Percentiles rank a stretch among this genome's conserved stretches.
Evolutionary conservation across 2,113 vertebrate species (phyloP).

Genomic region (Arvicanthis niloticus): DNA sequence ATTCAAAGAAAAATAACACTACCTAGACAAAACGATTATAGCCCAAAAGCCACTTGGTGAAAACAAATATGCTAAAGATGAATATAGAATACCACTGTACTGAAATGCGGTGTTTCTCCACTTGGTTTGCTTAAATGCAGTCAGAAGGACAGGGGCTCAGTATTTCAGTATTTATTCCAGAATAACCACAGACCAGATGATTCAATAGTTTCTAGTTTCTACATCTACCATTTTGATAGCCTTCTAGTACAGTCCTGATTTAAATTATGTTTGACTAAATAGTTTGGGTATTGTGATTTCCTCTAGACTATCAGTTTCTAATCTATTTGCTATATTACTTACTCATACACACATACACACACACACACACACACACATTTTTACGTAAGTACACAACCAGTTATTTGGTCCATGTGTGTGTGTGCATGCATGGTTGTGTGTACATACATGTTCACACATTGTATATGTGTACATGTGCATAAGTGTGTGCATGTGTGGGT

Average conservation of each 20-base stretch:
- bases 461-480: no score
- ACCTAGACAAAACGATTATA: background rate
- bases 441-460: no score
- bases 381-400: background rate
- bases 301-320: background rate
- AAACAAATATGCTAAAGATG: background rate
- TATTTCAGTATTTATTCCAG: background rate
- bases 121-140: background rate
- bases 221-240: background rate
- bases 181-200: background rate
- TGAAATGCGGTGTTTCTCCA: background rate
- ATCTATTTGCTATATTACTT: background rate
- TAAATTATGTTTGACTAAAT: background rate
- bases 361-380: background rate
- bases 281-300: background rate
- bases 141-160: background rate
- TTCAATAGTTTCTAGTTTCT: background rate
- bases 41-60: background rate
- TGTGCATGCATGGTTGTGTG: background rate
- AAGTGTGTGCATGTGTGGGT: no score
- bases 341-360: background rate
- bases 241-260: background rate
- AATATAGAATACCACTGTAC: background rate
- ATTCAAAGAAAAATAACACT: background rate
- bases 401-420: background rate